These are phyloP conservation scores for Morpho helenor DNA, from an alignment of 2,888 invertebrate genomes.

Conservation along the genomic window DNA sequence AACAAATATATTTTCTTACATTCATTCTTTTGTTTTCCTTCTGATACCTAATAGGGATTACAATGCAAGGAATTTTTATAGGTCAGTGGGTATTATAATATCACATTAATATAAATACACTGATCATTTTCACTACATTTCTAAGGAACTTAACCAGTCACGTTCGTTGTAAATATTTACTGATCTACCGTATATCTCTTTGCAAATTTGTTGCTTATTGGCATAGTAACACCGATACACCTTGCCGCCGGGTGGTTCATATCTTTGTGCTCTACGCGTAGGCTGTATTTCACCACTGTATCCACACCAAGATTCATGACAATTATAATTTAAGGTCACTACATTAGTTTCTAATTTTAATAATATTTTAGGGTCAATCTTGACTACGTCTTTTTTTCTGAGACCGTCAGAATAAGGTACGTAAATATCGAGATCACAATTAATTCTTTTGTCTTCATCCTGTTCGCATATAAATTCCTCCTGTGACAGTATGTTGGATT, in stretches of 20 bases:
- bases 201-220: constrained; percentile 62
- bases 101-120: neutral
- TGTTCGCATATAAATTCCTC: constrained; percentile 68
- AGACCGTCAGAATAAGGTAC: constrained; percentile 48
- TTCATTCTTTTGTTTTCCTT: constrained; percentile 10
- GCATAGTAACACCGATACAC: constrained; percentile 59
- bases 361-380: constrained; percentile 43
- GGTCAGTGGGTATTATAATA: constrained; percentile 6
- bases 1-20: neutral
- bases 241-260: constrained; percentile 54
- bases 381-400: constrained; percentile 39
- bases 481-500: constrained; percentile 51
- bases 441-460: constrained; percentile 36
- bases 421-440: constrained; percentile 55
- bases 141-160: constrained; percentile 32
- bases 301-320: constrained; percentile 55
- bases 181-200: constrained; percentile 34
- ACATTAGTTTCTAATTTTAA: constrained; percentile 46
- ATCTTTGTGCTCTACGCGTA: constrained; percentile 36
- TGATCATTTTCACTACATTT: neutral
- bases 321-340: constrained; percentile 43
- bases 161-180: constrained; percentile 37
- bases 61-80: constrained; percentile 2
- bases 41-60: constrained; percentile 8
- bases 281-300: constrained; percentile 41